A percentile compares a stretch with the other conserved stretches of the same genome.
These are phyloP conservation scores for Indicator maculatus DNA, from an alignment of 2,113 vertebrate genomes.

Conservation along the genomic window DNA sequence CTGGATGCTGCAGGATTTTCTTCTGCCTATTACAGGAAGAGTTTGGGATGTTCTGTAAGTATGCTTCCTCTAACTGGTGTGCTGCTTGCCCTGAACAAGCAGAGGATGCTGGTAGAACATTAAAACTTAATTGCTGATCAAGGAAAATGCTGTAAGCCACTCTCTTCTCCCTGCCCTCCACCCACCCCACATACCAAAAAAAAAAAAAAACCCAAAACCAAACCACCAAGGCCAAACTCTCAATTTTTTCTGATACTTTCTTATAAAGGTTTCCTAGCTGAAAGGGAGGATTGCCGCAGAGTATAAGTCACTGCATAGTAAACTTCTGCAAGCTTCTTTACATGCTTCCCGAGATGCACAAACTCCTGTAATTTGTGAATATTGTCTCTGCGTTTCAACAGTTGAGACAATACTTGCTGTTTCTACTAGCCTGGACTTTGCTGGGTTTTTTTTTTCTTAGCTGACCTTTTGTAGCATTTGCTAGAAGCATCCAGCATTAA, in stretches of 20 bases:
- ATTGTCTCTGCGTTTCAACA: neutral
- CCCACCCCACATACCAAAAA: no score
- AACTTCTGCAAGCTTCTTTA: neutral
- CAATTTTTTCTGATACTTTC: neutral
- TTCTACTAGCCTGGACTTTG: neutral
- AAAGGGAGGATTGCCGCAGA: neutral
- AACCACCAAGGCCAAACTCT: neutral
- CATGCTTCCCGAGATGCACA: neutral
- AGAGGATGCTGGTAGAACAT: slow-evolving; percentile 4
- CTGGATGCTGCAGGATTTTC: neutral
- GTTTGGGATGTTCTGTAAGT: neutral
- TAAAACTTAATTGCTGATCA: neutral
- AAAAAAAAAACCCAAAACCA: neutral
- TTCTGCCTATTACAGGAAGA: slow-evolving; percentile 20
- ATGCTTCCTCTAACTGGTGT: neutral
- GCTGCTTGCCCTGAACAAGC: neutral
- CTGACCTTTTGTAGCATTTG: neutral
- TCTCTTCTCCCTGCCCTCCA: neutral
- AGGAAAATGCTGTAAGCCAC: neutral
- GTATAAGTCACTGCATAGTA: neutral
- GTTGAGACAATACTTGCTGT: neutral
- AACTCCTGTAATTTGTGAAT: neutral
- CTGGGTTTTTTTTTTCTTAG: neutral
- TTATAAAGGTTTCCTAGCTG: neutral
- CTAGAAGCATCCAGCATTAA: neutral